phyloP scores from a whole-genome alignment of 2,797 vertebrate genomes.

The Cryptoprocta ferox region DNA sequence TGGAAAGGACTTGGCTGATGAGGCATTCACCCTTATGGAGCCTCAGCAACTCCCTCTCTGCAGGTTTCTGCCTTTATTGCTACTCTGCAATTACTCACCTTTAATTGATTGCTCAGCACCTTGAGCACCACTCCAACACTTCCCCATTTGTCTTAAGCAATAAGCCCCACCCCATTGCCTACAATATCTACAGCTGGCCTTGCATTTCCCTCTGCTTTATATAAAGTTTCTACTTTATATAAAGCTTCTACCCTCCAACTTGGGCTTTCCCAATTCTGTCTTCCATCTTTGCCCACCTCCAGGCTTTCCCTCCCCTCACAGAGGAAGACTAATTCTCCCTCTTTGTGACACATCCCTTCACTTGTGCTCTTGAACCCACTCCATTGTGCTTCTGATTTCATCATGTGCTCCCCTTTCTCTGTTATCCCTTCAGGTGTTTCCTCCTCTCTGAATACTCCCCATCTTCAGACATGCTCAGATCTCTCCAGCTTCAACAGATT shows the following conservation, averaged over 20 bases:
- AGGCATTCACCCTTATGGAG: neutral
- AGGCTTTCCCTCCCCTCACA: neutral
- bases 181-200: neutral
- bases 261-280: neutral
- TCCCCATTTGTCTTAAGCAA: neutral
- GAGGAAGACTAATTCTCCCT: neutral
- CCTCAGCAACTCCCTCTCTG: neutral
- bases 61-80: neutral
- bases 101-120: neutral
- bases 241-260: neutral
- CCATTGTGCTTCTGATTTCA: neutral
- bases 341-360: rapidly evolving
- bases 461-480: neutral
- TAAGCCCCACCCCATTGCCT: neutral
- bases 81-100: neutral
- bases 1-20: neutral
- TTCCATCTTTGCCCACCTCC: neutral
- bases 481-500: neutral
- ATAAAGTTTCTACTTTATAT: neutral
- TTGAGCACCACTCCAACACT: neutral
- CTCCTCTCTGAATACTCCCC: neutral
- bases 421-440: neutral
- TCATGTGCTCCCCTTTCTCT: rapidly evolving
- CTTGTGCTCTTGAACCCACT: neutral
- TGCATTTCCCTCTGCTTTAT: neutral